Evolutionary conservation across 53 echinoderm and acorn worm genomes (phyloP), one percentile per base, ranked within the genome.

Genomic region (Arbacia lixula): DNA sequence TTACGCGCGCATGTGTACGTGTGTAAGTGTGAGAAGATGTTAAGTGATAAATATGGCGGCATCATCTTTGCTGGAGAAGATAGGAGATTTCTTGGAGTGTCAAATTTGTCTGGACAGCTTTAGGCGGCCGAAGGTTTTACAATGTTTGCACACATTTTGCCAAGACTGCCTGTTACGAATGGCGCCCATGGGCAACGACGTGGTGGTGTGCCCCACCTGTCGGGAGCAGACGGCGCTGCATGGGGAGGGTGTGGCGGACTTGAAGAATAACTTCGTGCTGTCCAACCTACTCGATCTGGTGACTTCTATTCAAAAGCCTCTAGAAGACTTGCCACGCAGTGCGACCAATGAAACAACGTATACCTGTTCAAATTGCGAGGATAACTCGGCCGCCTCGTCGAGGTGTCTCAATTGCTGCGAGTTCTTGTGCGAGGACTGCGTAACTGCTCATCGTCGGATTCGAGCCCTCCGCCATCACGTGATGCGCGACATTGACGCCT

Each of bases 131-230:
- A 95, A 95, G 84, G 90, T 95, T 12, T 72, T 95, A n/a, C 95
- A 92, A 40, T 95, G 95, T 86, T 80, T 95, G 22, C 95, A 95
- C 68, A 92, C 95, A 56, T 95, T 95, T 72, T 95, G 95, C 73
- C 83, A 93, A 36, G 90, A 88, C 17, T 95, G 95, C 83, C 84
- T 95, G 19, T 64, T 86, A 19, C 88, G 89, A 66, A 87, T 94
- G 86, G 91, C 91, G n/a, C 89, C 91, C 5, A 76, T 82, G 19
- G 89, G 86, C 42, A 87, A 89, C 3, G 78, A 84, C 32, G 61
- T 80, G 3, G 89, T 94, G 34, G 60, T 91, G 30, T 94, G 94
- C 54, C 94, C 94, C 38, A 94, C 94, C 6, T 94, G 94, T 80
- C 86, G 94, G 3, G 94, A 89, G 39, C 88, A 91, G 78, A 94